phyloP scores from a whole-genome alignment of 1,140 invertebrate genomes.

The Himalopsyche phryganea region DNA sequence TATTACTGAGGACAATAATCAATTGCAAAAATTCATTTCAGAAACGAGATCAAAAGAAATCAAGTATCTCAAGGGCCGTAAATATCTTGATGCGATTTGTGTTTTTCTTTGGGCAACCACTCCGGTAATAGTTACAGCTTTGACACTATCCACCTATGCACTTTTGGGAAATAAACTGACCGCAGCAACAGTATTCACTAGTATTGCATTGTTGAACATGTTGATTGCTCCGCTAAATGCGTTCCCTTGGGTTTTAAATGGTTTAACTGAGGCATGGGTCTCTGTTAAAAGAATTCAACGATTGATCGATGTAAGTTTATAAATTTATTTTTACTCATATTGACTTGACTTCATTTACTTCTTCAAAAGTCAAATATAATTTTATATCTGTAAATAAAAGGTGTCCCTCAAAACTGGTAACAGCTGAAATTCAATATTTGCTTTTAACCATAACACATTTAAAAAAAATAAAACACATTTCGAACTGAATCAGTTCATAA shows the following conservation, averaged over 20 bases:
- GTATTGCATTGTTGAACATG: slow-evolving; percentile 93
- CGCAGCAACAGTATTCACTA: slow-evolving; percentile 91
- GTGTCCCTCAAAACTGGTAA: too few relatives aligned
- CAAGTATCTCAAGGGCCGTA: slow-evolving; percentile 74
- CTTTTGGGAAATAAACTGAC: slow-evolving; percentile 76
- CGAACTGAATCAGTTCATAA: too few relatives aligned
- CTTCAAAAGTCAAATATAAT: too few relatives aligned
- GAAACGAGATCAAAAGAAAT: slow-evolving; percentile 69
- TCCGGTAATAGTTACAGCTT: slow-evolving; percentile 89
- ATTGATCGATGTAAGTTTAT: slow-evolving; percentile 64
- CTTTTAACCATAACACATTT: too few relatives aligned
- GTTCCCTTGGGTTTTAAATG: slow-evolving; percentile 98
- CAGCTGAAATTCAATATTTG: too few relatives aligned
- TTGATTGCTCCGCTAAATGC: slow-evolving; percentile 93
- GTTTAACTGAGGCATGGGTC: slow-evolving; percentile 90
- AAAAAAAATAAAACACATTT: too few relatives aligned
- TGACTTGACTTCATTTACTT: background rate
- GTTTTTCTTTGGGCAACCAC: slow-evolving; percentile 99
- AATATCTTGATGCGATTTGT: slow-evolving; percentile 97
- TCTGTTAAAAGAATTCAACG: slow-evolving; percentile 79
- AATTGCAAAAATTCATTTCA: too few relatives aligned
- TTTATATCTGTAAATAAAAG: too few relatives aligned
- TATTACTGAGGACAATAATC: too few relatives aligned
- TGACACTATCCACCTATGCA: slow-evolving; percentile 89
- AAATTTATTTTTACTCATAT: slow-evolving; percentile 20